A percentile compares a stretch with the other conserved stretches of the same genome.
phyloP scores from a whole-genome alignment of 2,888 invertebrate species.

The Mesorhabditis belari region DNA sequence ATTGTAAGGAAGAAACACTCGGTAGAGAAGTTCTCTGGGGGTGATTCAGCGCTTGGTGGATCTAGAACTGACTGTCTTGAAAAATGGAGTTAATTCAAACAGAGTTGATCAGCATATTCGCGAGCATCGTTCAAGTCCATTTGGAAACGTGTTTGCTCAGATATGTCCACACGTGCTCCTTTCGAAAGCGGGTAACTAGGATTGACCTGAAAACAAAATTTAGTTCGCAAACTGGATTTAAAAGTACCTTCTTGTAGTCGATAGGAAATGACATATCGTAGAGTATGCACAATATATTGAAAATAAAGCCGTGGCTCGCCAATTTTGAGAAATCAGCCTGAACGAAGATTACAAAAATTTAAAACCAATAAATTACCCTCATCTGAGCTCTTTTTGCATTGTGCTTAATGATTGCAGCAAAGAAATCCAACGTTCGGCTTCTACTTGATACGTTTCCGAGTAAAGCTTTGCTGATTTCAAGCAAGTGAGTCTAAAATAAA shows the following conservation, averaged over 20 bases:
- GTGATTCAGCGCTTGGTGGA: slow-evolving; percentile 2
- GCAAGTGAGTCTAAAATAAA: slow-evolving; percentile 64
- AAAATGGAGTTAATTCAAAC: neutral
- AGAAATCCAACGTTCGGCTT: slow-evolving; percentile 71
- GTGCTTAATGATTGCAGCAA: slow-evolving; percentile 69
- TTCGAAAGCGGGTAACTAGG: slow-evolving; percentile 80
- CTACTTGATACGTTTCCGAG: slow-evolving; percentile 75
- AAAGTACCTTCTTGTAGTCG: slow-evolving; percentile 68
- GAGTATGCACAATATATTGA: slow-evolving; percentile 82
- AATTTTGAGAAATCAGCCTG: slow-evolving; percentile 74
- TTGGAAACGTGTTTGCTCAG: slow-evolving; percentile 69
- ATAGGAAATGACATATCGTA: slow-evolving; percentile 82
- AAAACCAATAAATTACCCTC: no score
- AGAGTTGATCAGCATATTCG: slow-evolving; percentile 61
- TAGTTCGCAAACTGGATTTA: neutral
- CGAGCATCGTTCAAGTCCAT: slow-evolving; percentile 74
- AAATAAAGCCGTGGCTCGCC: slow-evolving; percentile 75
- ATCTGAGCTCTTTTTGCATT: slow-evolving; percentile 84
- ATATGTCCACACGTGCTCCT: slow-evolving; percentile 52
- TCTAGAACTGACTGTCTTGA: neutral
- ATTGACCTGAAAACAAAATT: slow-evolving; percentile 62
- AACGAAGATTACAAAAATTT: no score
- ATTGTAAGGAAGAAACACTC: slow-evolving; percentile 94
- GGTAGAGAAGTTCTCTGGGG: slow-evolving; percentile 76
- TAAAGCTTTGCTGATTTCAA: slow-evolving; percentile 75